Conservation (phyloP, 2,797 vertebrate genomes). For the Cercopithecus mitis region DNA sequence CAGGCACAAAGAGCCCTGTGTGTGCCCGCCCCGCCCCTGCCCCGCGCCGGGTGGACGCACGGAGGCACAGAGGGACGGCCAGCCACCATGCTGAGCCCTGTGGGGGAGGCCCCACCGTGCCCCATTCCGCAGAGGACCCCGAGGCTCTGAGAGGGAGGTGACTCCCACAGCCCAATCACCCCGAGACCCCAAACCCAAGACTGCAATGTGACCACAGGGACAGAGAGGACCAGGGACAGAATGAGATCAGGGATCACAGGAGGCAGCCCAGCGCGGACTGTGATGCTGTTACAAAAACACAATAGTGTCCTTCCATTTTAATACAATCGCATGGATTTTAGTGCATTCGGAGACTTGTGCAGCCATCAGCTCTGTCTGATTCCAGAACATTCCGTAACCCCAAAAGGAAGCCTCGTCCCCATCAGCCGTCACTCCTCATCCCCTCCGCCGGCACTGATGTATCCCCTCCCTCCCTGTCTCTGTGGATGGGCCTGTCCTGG, state of each 20-base stretch:
- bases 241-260: too few relatives aligned
- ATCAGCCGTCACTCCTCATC: neutral
- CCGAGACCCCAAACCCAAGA: rapidly evolving
- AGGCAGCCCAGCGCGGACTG: neutral
- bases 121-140: rapidly evolving
- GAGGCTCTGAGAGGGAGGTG: neutral
- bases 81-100: neutral
- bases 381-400: neutral
- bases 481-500: neutral
- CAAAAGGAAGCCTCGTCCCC: rapidly evolving
- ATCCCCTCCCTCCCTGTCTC: neutral
- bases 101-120: neutral
- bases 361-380: neutral
- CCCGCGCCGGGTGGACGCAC: rapidly evolving
- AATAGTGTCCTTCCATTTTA: neutral
- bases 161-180: too few relatives aligned
- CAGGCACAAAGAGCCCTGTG: constrained; percentile 72
- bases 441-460: rapidly evolving
- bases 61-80: neutral
- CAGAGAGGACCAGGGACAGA: too few relatives aligned
- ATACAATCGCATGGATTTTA: neutral
- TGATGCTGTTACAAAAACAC: neutral
- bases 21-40: neutral
- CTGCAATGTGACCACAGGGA: neutral
- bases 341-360: too few relatives aligned